A percentile compares a stretch with the other conserved stretches of the same genome.
Conservation (phyloP, 2,888 invertebrate genomes). For the Nomada ruficornis region DNA sequence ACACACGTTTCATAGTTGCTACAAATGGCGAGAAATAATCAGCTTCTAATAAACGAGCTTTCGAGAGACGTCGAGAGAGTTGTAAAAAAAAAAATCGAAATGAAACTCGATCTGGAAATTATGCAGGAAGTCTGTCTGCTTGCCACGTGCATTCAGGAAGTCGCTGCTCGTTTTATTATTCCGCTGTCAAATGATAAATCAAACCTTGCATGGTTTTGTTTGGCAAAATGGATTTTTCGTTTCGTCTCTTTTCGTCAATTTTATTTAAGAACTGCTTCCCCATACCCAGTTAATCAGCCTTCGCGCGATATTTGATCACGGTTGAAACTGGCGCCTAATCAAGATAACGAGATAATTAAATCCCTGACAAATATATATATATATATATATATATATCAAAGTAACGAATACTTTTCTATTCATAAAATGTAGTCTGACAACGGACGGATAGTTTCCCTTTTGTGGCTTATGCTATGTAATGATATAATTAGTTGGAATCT, state of each 20-base stretch:
- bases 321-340: neutral
- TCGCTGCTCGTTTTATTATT: conserved; percentile 35
- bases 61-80: neutral
- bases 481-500: no score
- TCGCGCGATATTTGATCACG: neutral
- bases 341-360: conserved; percentile 3
- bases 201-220: conserved; percentile 28
- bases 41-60: neutral
- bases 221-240: conserved; percentile 24
- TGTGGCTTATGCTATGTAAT: no score
- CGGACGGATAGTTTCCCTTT: no score
- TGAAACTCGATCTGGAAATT: conserved; percentile 72
- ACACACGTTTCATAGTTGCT: no score
- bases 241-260: conserved; percentile 8
- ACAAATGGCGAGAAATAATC: no score
- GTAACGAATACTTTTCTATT: neutral
- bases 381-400: no score
- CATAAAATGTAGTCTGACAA: neutral
- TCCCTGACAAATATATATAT: neutral
- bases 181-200: conserved; percentile 40
- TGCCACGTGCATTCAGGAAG: conserved; percentile 39
- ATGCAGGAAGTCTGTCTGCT: conserved; percentile 69
- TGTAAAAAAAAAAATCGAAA: conserved; percentile 42
- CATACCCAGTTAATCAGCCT: conserved; percentile 1
- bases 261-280: conserved; percentile 21